Percentiles rank a stretch among this genome's conserved stretches.
phyloP scores from a whole-genome alignment of 23 tunicate species.

The Trididemnum nubilum region DNA sequence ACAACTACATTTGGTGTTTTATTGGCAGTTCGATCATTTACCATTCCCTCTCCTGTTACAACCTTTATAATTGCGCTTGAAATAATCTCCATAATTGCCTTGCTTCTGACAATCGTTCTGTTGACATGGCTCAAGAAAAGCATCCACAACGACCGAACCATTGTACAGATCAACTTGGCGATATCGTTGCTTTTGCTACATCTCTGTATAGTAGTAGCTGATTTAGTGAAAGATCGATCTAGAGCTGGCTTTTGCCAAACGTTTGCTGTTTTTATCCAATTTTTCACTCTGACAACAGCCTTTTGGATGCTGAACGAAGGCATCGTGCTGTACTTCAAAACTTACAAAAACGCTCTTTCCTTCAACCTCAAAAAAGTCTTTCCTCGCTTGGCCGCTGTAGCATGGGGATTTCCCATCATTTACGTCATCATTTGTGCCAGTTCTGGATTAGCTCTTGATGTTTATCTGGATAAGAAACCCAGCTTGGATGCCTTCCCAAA shows the following conservation, averaged over 20 bases:
- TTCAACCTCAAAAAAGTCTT: constrained; percentile 42
- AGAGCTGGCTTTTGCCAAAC: constrained; percentile 33
- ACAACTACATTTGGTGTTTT: constrained; percentile 73
- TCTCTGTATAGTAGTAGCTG: constrained; percentile 26
- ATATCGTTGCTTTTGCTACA: constrained; percentile 49
- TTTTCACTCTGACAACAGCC: constrained; percentile 47
- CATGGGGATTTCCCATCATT: constrained; percentile 61
- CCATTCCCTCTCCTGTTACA: constrained; percentile 39
- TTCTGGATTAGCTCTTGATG: constrained; percentile 28
- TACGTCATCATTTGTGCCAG: constrained; percentile 48
- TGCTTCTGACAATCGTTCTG: constrained; percentile 38
- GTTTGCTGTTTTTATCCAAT: constrained; percentile 48
- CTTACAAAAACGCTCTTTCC: constrained; percentile 63
- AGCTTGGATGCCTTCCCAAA: background rate
- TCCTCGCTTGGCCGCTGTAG: constrained; percentile 22
- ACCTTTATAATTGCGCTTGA: constrained; percentile 31
- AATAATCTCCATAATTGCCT: constrained; percentile 28
- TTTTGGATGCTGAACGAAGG: constrained; percentile 87
- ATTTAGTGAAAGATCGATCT: background rate
- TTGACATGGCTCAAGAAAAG: constrained; percentile 46
- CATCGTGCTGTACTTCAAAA: constrained; percentile 48
- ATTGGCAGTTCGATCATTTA: constrained; percentile 40
- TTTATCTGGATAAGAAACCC: constrained; percentile 41
- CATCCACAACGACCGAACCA: constrained; percentile 52
- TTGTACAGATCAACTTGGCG: constrained; percentile 53